Conservation (phyloP, 2,797 vertebrate genomes). For the Callimico goeldii region DNA sequence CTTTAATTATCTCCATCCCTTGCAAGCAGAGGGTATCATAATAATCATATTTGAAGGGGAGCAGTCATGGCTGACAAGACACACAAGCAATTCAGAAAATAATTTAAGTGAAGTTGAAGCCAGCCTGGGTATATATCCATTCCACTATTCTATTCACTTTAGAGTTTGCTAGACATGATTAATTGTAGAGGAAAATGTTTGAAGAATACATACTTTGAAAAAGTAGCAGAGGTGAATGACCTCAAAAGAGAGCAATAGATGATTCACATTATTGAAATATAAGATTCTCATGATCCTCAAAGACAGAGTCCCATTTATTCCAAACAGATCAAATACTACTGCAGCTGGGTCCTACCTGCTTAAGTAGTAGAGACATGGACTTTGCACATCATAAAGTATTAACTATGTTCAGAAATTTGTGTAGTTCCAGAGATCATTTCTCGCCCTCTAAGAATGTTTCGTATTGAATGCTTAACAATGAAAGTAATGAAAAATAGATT, state of each 20-base stretch:
- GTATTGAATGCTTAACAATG: conserved; percentile 14
- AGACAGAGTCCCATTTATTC: conserved; percentile 42
- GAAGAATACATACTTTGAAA: conserved; percentile 68
- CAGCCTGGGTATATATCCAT: conserved; percentile 41
- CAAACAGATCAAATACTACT: background rate
- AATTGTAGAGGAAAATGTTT: conserved; percentile 59
- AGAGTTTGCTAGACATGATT: conserved; percentile 64
- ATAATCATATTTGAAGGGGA: conserved; percentile 48
- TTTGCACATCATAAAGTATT: conserved; percentile 11
- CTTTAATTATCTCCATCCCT: conserved; percentile 41
- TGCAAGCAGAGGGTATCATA: conserved; percentile 43
- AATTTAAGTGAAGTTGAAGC: conserved; percentile 64
- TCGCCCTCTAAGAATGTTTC: conserved; percentile 2
- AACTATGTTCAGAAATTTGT: conserved; percentile 16
- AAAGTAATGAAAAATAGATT: conserved; percentile 14
- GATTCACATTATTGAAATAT: conserved; percentile 52
- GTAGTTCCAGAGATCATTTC: background rate
- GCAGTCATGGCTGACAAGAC: conserved; percentile 55
- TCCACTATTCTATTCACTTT: conserved; percentile 52
- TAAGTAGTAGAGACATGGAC: background rate
- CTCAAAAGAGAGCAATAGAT: conserved; percentile 58
- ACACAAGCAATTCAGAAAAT: conserved; percentile 67
- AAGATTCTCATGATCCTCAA: conserved; percentile 59
- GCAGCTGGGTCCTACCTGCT: background rate
- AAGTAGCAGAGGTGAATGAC: conserved; percentile 64